Evolutionary conservation across 1,140 invertebrate genomes (phyloP).

Genomic region (Thalassaphorura encarpata): DNA sequence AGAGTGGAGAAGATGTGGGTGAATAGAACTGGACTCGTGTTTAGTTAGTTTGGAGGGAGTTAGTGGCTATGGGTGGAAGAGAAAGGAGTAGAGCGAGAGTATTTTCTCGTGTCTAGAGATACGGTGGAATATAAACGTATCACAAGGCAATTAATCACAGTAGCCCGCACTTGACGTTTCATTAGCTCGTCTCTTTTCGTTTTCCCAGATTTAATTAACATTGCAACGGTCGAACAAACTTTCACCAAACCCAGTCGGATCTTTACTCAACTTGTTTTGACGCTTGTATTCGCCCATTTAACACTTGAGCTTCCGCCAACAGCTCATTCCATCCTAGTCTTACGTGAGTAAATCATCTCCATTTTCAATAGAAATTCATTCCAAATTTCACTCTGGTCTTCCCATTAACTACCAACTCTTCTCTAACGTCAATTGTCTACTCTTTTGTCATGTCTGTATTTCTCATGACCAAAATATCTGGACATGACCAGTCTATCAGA

Average conservation of each 20-base stretch:
- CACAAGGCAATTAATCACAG: conserved; percentile 34
- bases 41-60: no score
- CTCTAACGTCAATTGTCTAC: no score
- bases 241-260: conserved; percentile 27
- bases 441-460: no score
- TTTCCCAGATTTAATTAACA: conserved; percentile 34
- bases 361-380: background rate
- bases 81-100: background rate
- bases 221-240: conserved; percentile 34
- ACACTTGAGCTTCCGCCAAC: conserved; percentile 28
- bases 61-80: no score
- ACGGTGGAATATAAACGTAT: conserved; percentile 29
- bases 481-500: no score
- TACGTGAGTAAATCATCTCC: background rate
- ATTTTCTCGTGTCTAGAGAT: conserved; percentile 18
- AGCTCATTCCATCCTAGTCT: conserved; percentile 25
- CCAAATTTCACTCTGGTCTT: background rate
- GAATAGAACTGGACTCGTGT: no score
- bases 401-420: no score
- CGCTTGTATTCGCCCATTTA: conserved; percentile 32
- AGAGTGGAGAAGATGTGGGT: no score
- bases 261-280: conserved; percentile 32
- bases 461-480: no score
- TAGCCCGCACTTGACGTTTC: conserved; percentile 34
- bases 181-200: conserved; percentile 33